Evolutionary conservation across 64 coral and sea anemone genomes (phyloP).

Genomic region (Actinia equina): DNA sequence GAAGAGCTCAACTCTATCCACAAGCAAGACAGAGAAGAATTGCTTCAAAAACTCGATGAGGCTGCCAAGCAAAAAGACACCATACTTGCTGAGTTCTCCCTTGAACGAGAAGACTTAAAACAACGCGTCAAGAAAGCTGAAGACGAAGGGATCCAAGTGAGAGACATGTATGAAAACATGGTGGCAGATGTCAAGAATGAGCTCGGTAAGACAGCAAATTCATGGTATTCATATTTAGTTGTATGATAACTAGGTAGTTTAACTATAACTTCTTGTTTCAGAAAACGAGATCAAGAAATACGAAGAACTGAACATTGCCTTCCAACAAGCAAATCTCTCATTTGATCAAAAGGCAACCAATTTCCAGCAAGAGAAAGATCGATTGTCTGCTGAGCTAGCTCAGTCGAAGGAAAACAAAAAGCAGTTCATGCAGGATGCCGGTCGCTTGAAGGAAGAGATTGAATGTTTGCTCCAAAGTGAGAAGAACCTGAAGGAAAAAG

Average conservation of each 20-base stretch:
- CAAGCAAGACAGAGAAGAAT: conserved; percentile 3
- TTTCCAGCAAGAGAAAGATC: not conserved
- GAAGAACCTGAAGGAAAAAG: not conserved
- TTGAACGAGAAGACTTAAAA: not conserved
- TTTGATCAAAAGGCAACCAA: not conserved
- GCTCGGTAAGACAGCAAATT: conserved; percentile 22
- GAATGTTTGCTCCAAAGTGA: not conserved
- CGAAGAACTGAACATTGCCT: not conserved
- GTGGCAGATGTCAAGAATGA: conserved; percentile 35
- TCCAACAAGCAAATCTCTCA: not conserved
- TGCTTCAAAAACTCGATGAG: conserved; percentile 20
- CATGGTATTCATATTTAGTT: not conserved
- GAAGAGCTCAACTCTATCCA: conserved; percentile 4
- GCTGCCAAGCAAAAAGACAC: not conserved
- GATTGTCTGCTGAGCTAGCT: not conserved
- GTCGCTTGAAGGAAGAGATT: not conserved
- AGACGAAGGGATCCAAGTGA: conserved; percentile 15
- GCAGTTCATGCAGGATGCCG: not conserved
- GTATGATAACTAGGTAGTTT: too few relatives aligned
- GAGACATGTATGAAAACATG: conserved; percentile 51
- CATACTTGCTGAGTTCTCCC: not conserved
- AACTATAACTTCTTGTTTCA: not conserved
- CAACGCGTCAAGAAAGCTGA: conserved; percentile 1
- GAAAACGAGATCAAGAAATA: conserved; percentile 16
- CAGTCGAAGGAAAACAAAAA: not conserved